Conservation (phyloP, 1,140 invertebrate genomes). For the Solenopsis fugax region DNA sequence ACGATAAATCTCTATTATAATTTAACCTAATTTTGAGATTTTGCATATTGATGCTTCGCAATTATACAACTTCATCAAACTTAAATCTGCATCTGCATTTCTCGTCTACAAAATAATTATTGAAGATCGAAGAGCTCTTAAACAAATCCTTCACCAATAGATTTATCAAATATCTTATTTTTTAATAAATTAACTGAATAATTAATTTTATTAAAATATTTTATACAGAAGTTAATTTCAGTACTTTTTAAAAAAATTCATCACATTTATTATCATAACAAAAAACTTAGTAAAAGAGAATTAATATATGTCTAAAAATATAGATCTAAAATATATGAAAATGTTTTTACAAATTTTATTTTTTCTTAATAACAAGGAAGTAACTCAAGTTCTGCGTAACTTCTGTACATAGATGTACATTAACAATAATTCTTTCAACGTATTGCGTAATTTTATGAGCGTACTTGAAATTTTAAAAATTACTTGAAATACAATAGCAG, state of each 20-base stretch:
- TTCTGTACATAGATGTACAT: neutral
- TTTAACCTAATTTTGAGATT: neutral
- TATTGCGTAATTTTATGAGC: neutral
- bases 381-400: neutral
- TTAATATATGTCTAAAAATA: too few relatives aligned
- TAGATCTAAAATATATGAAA: neutral
- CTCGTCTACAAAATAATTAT: neutral
- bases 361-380: neutral
- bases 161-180: neutral
- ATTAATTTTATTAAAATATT: slow-evolving; percentile 1
- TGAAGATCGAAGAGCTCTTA: neutral
- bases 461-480: too few relatives aligned
- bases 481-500: too few relatives aligned
- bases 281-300: neutral
- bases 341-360: neutral
- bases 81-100: neutral
- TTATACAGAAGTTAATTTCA: neutral
- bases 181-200: neutral
- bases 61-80: slow-evolving; percentile 8
- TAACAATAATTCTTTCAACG: neutral
- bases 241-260: neutral
- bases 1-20: slow-evolving; percentile 5
- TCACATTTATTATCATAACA: neutral
- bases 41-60: slow-evolving; percentile 2
- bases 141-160: neutral